Percentiles rank a stretch among this genome's conserved stretches.
Conservation (phyloP, 2,113 vertebrate species). For the Sclerurus mexicanus region DNA sequence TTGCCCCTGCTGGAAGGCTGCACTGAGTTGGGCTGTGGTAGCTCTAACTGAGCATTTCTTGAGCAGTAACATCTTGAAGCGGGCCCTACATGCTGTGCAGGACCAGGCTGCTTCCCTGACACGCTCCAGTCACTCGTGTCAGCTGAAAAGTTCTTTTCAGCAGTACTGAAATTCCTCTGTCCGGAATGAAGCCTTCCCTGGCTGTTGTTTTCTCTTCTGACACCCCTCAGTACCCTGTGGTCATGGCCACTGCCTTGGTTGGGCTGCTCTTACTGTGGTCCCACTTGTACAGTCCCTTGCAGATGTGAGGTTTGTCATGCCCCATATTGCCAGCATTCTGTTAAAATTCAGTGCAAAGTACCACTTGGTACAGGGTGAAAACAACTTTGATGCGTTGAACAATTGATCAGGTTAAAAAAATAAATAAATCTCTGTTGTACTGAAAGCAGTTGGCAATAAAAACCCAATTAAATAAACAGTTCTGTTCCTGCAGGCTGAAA, state of each 20-base stretch:
- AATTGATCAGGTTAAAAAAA: background rate
- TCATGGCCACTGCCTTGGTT: accelerated
- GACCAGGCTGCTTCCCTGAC: conserved; percentile 8
- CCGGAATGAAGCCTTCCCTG: background rate
- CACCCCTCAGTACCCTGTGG: background rate
- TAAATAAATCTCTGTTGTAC: background rate
- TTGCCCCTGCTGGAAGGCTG: background rate
- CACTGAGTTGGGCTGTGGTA: background rate
- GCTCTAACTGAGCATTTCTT: background rate
- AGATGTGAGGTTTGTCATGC: background rate
- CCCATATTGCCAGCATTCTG: background rate
- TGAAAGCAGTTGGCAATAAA: background rate
- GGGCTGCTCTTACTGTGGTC: background rate
- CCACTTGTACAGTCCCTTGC: background rate
- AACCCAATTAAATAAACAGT: background rate
- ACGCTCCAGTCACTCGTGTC: background rate
- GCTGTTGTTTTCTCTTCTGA: background rate
- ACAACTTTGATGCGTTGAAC: background rate
- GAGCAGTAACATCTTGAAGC: background rate
- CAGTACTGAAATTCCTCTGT: background rate
- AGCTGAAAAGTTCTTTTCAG: background rate
- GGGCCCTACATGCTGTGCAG: background rate
- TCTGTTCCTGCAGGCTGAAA: background rate
- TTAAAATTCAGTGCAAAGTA: background rate
- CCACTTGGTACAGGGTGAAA: accelerated